A percentile compares a stretch with the other conserved stretches of the same genome.
Evolutionary conservation across 2,797 vertebrate species (phyloP).

Genomic region (Chelon labrosus): DNA sequence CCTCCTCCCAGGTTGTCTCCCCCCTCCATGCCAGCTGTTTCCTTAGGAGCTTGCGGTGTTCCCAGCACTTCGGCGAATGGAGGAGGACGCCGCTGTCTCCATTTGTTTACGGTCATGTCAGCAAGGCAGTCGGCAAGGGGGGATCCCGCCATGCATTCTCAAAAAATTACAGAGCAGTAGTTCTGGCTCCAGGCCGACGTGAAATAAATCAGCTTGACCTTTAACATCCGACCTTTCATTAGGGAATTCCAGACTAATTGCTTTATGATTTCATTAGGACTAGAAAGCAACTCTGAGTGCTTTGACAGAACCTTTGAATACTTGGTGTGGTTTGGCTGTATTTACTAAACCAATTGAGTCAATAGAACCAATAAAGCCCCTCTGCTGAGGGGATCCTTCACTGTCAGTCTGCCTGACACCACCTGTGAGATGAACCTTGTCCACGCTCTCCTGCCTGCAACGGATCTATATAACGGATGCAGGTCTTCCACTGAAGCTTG

Average conservation of each 20-base stretch:
- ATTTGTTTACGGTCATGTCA: conserved; percentile 70
- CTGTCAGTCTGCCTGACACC: conserved; percentile 31
- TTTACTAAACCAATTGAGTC: conserved; percentile 58
- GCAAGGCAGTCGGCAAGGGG: conserved; percentile 12
- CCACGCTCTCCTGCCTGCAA: not conserved
- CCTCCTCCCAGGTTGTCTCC: conserved; percentile 32
- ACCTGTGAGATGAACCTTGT: not conserved
- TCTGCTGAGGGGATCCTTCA: conserved; percentile 13
- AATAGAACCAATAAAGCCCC: not conserved
- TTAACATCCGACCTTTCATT: conserved; percentile 76
- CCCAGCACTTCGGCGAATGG: conserved; percentile 57
- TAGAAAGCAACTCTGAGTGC: conserved; percentile 45
- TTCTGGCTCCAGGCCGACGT: conserved; percentile 59
- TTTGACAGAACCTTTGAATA: conserved; percentile 35
- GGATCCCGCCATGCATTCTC: conserved; percentile 73
- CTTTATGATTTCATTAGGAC: conserved; percentile 76
- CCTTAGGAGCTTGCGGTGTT: conserved; percentile 47
- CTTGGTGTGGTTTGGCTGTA: conserved; percentile 17
- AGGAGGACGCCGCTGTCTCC: conserved; percentile 51
- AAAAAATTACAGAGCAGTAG: conserved; percentile 81
- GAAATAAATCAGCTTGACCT: conserved; percentile 81
- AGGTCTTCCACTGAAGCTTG: not conserved
- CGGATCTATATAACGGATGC: not conserved
- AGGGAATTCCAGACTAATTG: conserved; percentile 79
- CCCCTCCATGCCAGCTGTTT: conserved; percentile 76